phyloP scores from a whole-genome alignment of 2,888 invertebrate genomes.

The Spialia ferax region DNA sequence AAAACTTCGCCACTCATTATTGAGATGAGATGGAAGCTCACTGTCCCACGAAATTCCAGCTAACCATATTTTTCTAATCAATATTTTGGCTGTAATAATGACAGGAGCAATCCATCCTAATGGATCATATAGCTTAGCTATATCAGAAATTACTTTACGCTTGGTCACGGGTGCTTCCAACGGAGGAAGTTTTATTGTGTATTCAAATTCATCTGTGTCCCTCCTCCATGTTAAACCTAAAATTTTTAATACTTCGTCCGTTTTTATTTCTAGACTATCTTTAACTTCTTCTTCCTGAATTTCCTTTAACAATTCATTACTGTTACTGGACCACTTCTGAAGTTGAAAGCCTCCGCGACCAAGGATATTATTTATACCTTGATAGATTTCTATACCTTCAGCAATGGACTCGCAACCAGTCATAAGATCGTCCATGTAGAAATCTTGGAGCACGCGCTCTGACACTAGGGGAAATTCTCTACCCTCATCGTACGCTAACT shows the following conservation, averaged over 20 bases:
- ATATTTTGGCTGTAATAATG: constrained; percentile 49
- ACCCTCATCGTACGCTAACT: background rate
- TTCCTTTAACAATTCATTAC: background rate
- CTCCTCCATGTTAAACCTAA: background rate
- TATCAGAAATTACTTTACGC: constrained; percentile 21
- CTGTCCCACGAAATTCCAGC: constrained; percentile 50
- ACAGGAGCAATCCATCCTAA: constrained; percentile 53
- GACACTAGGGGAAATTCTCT: background rate
- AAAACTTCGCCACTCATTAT: constrained; percentile 45
- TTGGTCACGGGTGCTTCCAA: constrained; percentile 14
- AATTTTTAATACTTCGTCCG: background rate
- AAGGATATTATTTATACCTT: background rate
- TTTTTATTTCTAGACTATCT: background rate
- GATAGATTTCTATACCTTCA: constrained; percentile 1
- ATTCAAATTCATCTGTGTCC: background rate
- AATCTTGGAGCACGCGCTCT: background rate
- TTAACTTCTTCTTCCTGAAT: background rate
- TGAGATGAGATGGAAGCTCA: constrained; percentile 29
- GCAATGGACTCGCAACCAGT: constrained; percentile 1
- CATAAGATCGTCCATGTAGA: constrained; percentile 1
- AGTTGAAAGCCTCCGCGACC: constrained; percentile 1
- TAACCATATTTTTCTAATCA: constrained; percentile 52
- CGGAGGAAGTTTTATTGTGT: background rate
- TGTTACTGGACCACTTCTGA: constrained; percentile 1
- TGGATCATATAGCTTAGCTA: constrained; percentile 10